A percentile compares a stretch with the other conserved stretches of the same genome.
phyloP scores from a whole-genome alignment of 1,140 invertebrate species.

The Manduca sexta region DNA sequence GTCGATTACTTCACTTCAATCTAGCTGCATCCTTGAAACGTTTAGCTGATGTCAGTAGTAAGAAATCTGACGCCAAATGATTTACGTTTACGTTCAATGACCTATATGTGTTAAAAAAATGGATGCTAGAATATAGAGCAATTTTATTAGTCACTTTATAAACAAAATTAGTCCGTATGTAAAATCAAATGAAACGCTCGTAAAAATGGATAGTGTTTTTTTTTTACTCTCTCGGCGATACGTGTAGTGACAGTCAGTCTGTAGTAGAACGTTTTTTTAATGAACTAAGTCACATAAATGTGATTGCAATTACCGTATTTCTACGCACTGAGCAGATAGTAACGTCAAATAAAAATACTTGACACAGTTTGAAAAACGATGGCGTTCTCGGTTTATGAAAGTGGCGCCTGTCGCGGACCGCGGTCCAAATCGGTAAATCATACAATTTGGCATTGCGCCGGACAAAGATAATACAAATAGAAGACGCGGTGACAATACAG shows the following conservation, averaged over 20 bases:
- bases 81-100: slow-evolving; percentile 7
- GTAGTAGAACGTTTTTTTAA: slow-evolving; percentile 3
- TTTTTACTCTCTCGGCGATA: neutral
- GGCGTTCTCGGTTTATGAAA: slow-evolving; percentile 34
- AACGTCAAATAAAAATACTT: slow-evolving; percentile 18
- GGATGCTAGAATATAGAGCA: too few relatives aligned
- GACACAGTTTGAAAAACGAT: slow-evolving; percentile 30
- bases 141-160: neutral
- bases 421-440: slow-evolving; percentile 44
- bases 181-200: neutral
- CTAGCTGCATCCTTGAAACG: slow-evolving; percentile 2
- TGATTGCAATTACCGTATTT: neutral
- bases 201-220: neutral
- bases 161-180: neutral
- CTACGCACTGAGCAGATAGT: slow-evolving; percentile 3
- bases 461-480: slow-evolving; percentile 31
- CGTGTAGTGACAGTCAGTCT: slow-evolving; percentile 3
- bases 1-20: slow-evolving; percentile 2
- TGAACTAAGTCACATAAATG: slow-evolving; percentile 4
- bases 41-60: slow-evolving; percentile 1
- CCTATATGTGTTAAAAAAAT: neutral
- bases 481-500: slow-evolving; percentile 4
- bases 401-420: slow-evolving; percentile 41
- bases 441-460: slow-evolving; percentile 55
- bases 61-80: slow-evolving; percentile 3